phyloP scores from a whole-genome alignment of 2,797 vertebrate species.

The Hemitrygon akajei region DNA sequence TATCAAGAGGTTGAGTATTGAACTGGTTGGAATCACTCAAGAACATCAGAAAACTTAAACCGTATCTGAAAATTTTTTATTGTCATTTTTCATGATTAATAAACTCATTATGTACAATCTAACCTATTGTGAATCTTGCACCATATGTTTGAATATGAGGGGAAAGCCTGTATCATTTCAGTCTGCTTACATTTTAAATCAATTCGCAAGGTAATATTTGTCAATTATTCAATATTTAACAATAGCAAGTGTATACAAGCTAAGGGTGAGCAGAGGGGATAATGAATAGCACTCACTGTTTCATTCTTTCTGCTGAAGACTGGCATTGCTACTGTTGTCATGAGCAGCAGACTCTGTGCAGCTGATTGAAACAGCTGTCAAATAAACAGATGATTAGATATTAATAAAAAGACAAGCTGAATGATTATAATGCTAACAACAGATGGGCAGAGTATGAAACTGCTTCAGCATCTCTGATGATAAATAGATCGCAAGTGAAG shows the following conservation, averaged over 20 bases:
- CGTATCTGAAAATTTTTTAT: not conserved
- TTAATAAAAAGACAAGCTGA: not conserved
- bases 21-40: not conserved
- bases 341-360: conserved; percentile 76
- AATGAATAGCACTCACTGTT: conserved; percentile 65
- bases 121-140: not conserved
- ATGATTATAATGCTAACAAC: not conserved
- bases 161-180: not conserved
- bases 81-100: not conserved
- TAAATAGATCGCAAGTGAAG: not conserved
- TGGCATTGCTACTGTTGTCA: conserved; percentile 93
- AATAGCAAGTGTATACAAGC: not conserved
- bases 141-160: not conserved
- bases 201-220: not conserved
- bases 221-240: not conserved
- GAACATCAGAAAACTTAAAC: not conserved
- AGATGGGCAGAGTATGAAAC: not conserved
- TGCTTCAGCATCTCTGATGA: not conserved
- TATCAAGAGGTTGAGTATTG: too few species aligned
- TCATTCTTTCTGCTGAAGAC: conserved; percentile 97
- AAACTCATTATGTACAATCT: not conserved
- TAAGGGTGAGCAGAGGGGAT: not conserved
- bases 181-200: not conserved
- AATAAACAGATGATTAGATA: not conserved
- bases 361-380: conserved; percentile 76